phyloP scores from a whole-genome alignment of 2,797 vertebrate species.

The Coregonus suidteri region DNA sequence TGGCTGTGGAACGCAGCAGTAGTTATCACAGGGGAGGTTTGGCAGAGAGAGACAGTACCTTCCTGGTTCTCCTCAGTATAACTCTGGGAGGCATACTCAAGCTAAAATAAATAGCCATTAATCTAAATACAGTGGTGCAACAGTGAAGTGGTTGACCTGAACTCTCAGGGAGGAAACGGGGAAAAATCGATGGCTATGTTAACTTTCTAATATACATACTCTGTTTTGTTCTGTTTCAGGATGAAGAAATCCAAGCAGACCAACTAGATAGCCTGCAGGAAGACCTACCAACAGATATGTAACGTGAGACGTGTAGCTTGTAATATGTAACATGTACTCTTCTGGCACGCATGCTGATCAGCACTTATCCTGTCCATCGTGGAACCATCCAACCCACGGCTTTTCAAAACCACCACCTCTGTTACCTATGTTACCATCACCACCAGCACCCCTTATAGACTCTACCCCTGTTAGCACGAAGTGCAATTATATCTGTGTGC shows the following conservation, averaged over 20 bases:
- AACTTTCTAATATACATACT: background rate
- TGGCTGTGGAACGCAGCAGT: constrained; percentile 4
- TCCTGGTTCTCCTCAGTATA: constrained; percentile 21
- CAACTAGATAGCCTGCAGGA: constrained; percentile 57
- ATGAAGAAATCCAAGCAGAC: constrained; percentile 72
- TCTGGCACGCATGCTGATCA: constrained; percentile 72
- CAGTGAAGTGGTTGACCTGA: constrained; percentile 15
- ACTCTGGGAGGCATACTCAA: constrained; percentile 17
- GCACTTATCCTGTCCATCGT: constrained; percentile 74
- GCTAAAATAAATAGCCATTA: constrained; percentile 33
- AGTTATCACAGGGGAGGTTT: constrained; percentile 25
- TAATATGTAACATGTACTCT: constrained; percentile 43
- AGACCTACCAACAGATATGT: constrained; percentile 52
- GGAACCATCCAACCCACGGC: constrained; percentile 19
- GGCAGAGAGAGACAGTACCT: constrained; percentile 21
- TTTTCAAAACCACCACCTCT: constrained; percentile 30
- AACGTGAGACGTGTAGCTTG: constrained; percentile 37
- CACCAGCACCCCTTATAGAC: constrained; percentile 34
- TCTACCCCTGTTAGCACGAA: constrained; percentile 50
- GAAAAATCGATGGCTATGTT: background rate
- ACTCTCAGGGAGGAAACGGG: background rate
- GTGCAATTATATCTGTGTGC: constrained; percentile 69
- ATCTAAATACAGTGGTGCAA: constrained; percentile 22
- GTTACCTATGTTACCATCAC: constrained; percentile 23
- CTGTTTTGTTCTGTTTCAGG: constrained; percentile 58